These are phyloP conservation scores for Dolichoris vasculosae DNA, from an alignment of 1,140 invertebrate genomes.

Conservation along the genomic window DNA sequence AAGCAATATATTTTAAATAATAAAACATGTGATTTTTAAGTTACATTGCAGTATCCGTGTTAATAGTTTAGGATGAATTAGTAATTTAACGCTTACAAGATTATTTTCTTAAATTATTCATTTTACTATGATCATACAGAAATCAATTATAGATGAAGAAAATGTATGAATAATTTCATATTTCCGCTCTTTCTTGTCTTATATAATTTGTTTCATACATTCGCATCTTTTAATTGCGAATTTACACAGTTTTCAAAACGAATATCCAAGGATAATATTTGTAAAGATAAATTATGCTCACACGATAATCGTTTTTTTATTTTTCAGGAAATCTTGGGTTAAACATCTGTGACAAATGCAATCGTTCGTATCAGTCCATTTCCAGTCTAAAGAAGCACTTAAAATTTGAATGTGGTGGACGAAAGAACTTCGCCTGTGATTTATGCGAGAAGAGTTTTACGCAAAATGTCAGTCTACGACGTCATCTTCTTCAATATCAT, in stretches of 20 bases:
- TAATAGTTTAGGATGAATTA: no score
- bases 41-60: no score
- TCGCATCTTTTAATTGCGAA: not conserved
- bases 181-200: not conserved
- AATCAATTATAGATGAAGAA: no score
- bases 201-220: not conserved
- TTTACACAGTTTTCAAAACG: not conserved
- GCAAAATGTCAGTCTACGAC: slow-evolving; percentile 37
- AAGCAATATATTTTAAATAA: no score
- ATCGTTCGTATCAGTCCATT: slow-evolving; percentile 70
- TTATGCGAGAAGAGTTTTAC: slow-evolving; percentile 42
- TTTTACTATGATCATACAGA: not conserved
- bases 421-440: slow-evolving; percentile 34
- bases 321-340: slow-evolving; percentile 51
- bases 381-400: slow-evolving; percentile 72
- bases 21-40: no score
- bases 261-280: not conserved
- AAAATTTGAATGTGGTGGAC: slow-evolving; percentile 61
- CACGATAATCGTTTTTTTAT: slow-evolving; percentile 47
- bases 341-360: slow-evolving; percentile 70
- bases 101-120: no score
- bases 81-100: no score
- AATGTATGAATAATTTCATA: no score
- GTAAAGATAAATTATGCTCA: not conserved
- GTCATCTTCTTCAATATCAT: slow-evolving; percentile 62